Base-by-base conservation (phyloP, 1,140 invertebrate species). In the Zaprionus lachaisei region DNA sequence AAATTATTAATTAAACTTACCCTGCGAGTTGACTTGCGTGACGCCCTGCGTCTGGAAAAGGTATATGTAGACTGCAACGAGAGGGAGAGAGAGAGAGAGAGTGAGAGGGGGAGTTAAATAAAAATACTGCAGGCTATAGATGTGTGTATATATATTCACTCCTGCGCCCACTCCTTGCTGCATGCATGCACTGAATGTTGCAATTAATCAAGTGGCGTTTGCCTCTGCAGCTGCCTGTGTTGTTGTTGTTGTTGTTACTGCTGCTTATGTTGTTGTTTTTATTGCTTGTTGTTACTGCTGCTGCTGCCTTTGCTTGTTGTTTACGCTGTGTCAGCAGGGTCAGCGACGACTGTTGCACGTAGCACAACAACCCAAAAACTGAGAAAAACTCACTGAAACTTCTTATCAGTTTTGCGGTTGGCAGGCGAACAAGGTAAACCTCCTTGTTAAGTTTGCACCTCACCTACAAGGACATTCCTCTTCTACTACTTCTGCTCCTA, bases 1-100 rank as follows among this genome's bases (percentile, higher is more conserved):
- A 92, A 92, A 91, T 92, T 85, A 85, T 89, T 91, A 91, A 89
- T 89, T 91, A 83, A 91, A 91, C 91, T 92, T 92, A 92, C 91
- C 87, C 66, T 92, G 89, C 24, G 79, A 74, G 83, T 92, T 92
- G 74, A 92, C 80, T 85, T 90, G 71, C 76, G 72, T 80, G 58
- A 73, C 79, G 69, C 72, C 70, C 66, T 83, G 76, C 61, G 72
- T 62, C 68, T 92, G 87, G 60, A 89, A 83, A 41, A 67, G 84
- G 55, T 72, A 73, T 61, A 86, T 78, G 55, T 91, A 86, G 58
- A 80, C 87, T 92, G 79, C 63, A 92, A 91, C 60, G 60, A 73
- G 64, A 77, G 17, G 72, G n/a, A 73, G 22, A 62, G 44, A 44
- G 63, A 49, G 7, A 31, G 56, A 22, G 9, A 2, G 5, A 58